A percentile compares a stretch with the other conserved stretches of the same genome.
Conservation (phyloP, 2,797 vertebrate genomes). For the Eulemur mongoz region DNA sequence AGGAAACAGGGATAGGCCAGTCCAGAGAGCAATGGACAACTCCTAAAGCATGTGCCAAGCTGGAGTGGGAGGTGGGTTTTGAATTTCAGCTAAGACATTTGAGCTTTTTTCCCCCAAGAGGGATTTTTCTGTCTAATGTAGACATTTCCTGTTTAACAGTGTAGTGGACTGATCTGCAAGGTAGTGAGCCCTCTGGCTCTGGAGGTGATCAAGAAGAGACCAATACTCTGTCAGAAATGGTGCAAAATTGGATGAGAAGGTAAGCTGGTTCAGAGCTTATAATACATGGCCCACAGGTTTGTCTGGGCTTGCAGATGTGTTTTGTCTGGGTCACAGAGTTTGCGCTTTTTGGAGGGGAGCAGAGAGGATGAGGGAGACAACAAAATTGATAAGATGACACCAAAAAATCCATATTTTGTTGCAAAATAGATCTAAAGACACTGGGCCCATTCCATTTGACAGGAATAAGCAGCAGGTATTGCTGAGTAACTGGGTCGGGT, state of each 20-base stretch:
- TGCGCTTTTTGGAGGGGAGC: not conserved
- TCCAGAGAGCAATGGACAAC: not conserved
- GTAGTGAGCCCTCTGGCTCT: not conserved
- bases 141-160: not conserved
- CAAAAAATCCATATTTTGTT: not conserved
- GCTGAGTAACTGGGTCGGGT: not conserved
- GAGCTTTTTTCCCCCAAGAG: not conserved
- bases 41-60: too few relatives aligned
- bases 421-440: not conserved
- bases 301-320: not conserved
- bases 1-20: not conserved
- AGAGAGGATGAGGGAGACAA: not conserved
- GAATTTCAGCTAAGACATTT: not conserved
- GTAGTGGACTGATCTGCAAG: not conserved
- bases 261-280: not conserved
- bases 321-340: not conserved
- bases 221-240: not conserved
- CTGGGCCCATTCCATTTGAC: not conserved
- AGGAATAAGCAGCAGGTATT: not conserved
- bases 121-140: not conserved
- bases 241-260: not conserved
- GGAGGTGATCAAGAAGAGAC: not conserved
- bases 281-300: not conserved
- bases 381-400: not conserved
- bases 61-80: not conserved